Evolutionary conservation across 2,113 vertebrate genomes (phyloP).

Genomic region (Daphoenositta chrysoptera): DNA sequence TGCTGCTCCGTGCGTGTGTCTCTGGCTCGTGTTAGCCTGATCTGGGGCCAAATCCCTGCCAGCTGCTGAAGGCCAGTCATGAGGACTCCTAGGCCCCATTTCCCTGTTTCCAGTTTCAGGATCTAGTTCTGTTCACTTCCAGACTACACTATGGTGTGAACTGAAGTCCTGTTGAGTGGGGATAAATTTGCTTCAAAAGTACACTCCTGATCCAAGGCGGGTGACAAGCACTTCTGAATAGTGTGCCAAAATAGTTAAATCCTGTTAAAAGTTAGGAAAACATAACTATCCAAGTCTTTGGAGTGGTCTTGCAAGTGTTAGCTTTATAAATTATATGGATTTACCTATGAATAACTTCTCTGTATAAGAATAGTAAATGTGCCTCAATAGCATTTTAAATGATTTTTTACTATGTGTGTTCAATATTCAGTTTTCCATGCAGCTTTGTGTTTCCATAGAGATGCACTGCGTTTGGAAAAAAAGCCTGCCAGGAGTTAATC

Average conservation of each 20-base stretch:
- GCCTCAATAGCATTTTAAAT: not conserved
- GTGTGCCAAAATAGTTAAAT: not conserved
- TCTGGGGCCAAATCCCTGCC: not conserved
- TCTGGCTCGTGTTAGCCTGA: not conserved
- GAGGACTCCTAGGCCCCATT: not conserved
- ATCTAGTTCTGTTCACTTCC: not conserved
- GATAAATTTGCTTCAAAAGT: not conserved
- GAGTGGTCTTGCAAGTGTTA: not conserved
- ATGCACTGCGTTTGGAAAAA: not conserved
- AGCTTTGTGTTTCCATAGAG: not conserved
- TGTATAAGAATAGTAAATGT: not conserved
- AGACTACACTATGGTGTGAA: not conserved
- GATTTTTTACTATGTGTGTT: not conserved
- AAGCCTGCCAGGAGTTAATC: not conserved
- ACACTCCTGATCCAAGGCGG: not conserved
- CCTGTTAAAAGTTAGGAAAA: not conserved
- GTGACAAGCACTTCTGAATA: not conserved
- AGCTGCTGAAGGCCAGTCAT: not conserved
- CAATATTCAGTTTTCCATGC: not conserved
- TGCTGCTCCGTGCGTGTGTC: fast-evolving
- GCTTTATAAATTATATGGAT: not conserved
- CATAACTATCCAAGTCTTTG: not conserved
- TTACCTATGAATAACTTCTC: not conserved
- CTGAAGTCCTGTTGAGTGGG: not conserved
- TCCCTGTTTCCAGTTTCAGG: not conserved